Percentiles rank a stretch among this genome's conserved stretches.
phyloP scores from a whole-genome alignment of 2,888 invertebrate genomes.

The Protodeltote pygarga region DNA sequence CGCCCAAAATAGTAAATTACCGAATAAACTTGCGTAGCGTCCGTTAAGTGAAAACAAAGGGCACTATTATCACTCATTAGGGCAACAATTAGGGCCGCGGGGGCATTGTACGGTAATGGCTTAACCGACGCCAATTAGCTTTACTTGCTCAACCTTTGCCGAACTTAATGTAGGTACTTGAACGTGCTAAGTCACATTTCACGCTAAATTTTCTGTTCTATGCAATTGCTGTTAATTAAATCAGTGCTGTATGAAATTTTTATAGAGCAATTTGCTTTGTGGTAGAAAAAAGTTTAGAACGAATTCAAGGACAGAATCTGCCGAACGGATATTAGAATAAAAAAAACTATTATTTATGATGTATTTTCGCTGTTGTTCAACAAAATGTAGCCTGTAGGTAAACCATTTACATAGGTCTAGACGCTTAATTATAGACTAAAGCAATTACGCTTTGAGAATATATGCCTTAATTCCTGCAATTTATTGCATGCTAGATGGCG shows the following conservation, averaged over 20 bases:
- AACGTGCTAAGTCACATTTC: slow-evolving; percentile 44
- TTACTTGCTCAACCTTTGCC: slow-evolving; percentile 52
- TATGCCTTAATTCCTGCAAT: slow-evolving; percentile 8
- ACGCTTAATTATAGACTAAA: slow-evolving; percentile 20
- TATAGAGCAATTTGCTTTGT: slow-evolving; percentile 37
- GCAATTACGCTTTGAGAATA: slow-evolving; percentile 15
- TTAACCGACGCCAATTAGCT: slow-evolving; percentile 57
- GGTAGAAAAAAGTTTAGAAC: slow-evolving; percentile 15
- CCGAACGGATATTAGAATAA: background rate
- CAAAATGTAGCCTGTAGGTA: background rate
- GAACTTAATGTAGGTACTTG: slow-evolving; percentile 32
- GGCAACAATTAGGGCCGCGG: slow-evolving; percentile 62
- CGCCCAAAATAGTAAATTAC: slow-evolving; percentile 30
- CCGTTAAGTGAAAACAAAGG: slow-evolving; percentile 61
- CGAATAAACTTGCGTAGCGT: slow-evolving; percentile 23
- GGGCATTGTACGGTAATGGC: slow-evolving; percentile 59
- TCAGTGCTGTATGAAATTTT: slow-evolving; percentile 32
- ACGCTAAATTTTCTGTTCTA: slow-evolving; percentile 39
- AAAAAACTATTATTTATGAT: too few species aligned
- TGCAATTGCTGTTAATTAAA: slow-evolving; percentile 41
- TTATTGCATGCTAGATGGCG: slow-evolving; percentile 23
- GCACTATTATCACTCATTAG: slow-evolving; percentile 65
- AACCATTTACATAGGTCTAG: slow-evolving; percentile 14
- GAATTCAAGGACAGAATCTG: slow-evolving; percentile 16
- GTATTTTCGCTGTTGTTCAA: too few species aligned